These are phyloP conservation scores for Melitaea athalia DNA, from an alignment of 2,888 invertebrate species.

Conservation along the genomic window DNA sequence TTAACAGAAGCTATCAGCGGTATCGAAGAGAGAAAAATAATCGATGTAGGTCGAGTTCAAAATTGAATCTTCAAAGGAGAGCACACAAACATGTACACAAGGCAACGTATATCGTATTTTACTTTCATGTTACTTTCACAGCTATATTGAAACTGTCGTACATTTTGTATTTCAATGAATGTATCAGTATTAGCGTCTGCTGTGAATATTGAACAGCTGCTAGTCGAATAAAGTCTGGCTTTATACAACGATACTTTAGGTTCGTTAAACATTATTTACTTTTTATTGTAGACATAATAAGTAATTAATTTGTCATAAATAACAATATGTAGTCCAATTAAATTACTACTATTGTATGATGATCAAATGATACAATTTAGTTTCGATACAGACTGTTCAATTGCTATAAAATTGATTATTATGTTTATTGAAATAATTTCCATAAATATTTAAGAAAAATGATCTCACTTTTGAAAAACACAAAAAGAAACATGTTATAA, in stretches of 20 bases:
- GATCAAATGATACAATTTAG: neutral
- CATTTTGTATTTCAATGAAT: constrained; percentile 1
- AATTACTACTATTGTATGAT: neutral
- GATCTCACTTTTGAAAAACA: too few relatives aligned
- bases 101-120: neutral
- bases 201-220: constrained; percentile 2
- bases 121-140: neutral
- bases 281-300: neutral
- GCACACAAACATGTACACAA: too few relatives aligned
- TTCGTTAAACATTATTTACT: neutral
- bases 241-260: neutral
- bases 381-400: constrained; percentile 1
- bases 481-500: too few relatives aligned
- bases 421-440: neutral
- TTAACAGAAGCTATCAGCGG: too few relatives aligned
- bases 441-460: too few relatives aligned
- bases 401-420: neutral
- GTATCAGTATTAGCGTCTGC: neutral
- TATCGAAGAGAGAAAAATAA: too few relatives aligned
- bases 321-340: neutral
- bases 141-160: neutral
- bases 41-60: too few relatives aligned
- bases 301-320: neutral
- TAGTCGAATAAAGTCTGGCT: neutral
- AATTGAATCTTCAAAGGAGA: too few relatives aligned